phyloP scores from a whole-genome alignment of 2,113 vertebrate genomes.

The Cervus canadensis region DNA sequence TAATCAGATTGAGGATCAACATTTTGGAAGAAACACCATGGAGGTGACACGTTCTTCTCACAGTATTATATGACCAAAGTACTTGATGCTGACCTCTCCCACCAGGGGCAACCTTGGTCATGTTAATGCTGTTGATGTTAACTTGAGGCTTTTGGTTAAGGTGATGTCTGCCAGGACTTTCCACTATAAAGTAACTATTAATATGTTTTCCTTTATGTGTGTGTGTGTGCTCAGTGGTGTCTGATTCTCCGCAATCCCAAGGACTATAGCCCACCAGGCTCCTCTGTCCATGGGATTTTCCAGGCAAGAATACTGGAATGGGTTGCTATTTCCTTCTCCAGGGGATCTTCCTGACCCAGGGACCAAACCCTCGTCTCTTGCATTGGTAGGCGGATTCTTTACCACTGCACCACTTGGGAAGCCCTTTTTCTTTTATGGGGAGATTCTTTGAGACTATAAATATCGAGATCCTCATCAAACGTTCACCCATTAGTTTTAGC shows the following conservation, averaged over 20 bases:
- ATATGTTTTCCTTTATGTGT: background rate
- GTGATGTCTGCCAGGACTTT: background rate
- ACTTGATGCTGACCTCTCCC: background rate
- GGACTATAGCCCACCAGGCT: background rate
- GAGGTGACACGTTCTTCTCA: background rate
- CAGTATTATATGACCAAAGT: background rate
- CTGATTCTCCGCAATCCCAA: fast-evolving
- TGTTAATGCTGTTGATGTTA: background rate
- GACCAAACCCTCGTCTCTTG: background rate
- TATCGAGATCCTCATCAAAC: background rate
- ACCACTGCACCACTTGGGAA: background rate
- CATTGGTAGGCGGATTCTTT: background rate
- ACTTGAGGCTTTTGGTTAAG: background rate
- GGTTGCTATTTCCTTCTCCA: background rate
- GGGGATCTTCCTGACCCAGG: background rate
- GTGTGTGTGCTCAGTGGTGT: background rate
- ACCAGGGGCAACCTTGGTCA: background rate
- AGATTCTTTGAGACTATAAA: background rate
- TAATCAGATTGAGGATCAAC: background rate
- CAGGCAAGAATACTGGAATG: background rate
- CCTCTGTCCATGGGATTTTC: background rate
- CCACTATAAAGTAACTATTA: background rate
- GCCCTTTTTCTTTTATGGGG: background rate
- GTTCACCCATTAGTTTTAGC: background rate
- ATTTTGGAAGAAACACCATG: background rate